Percentiles rank a stretch among this genome's conserved stretches.
phyloP scores from a whole-genome alignment of 1,140 invertebrate genomes.

The Neelides sp. region DNA sequence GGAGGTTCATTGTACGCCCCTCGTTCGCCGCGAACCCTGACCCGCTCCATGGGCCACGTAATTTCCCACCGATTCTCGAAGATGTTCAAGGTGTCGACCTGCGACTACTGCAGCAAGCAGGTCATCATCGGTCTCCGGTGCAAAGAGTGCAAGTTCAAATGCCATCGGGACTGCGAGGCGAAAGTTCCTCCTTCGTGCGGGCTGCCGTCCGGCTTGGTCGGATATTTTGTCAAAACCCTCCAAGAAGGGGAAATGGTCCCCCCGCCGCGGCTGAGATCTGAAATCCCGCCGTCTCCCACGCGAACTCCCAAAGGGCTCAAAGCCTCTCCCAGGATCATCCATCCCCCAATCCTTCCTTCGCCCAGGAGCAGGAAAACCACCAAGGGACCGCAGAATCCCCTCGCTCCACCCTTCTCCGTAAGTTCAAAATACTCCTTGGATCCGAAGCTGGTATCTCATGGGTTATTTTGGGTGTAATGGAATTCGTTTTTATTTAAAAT shows the following conservation, averaged over 20 bases:
- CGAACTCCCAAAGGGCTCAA: no score
- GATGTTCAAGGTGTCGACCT: conserved; percentile 75
- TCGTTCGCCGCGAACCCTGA: conserved; percentile 52
- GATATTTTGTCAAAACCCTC: conserved; percentile 44
- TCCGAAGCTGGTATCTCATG: no score
- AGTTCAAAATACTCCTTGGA: no score
- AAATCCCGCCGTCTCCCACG: neutral
- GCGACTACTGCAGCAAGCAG: conserved; percentile 80
- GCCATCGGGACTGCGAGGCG: conserved; percentile 75
- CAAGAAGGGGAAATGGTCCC: conserved; percentile 15
- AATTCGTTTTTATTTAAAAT: no score
- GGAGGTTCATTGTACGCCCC: conserved; percentile 49
- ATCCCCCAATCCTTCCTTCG: conserved; percentile 13
- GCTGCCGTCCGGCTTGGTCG: conserved; percentile 65
- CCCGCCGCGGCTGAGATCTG: neutral
- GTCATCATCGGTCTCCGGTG: conserved; percentile 84
- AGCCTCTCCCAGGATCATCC: no score
- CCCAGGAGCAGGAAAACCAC: conserved; percentile 41
- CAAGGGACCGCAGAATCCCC: conserved; percentile 46
- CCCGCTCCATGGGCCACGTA: conserved; percentile 69
- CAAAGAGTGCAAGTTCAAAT: conserved; percentile 91
- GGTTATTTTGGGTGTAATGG: no score
- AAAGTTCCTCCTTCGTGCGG: conserved; percentile 86
- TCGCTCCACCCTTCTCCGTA: conserved; percentile 48
- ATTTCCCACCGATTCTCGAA: conserved; percentile 83